Conservation (phyloP, 2,113 vertebrate genomes). For the Paradoxurus hermaphroditus region DNA sequence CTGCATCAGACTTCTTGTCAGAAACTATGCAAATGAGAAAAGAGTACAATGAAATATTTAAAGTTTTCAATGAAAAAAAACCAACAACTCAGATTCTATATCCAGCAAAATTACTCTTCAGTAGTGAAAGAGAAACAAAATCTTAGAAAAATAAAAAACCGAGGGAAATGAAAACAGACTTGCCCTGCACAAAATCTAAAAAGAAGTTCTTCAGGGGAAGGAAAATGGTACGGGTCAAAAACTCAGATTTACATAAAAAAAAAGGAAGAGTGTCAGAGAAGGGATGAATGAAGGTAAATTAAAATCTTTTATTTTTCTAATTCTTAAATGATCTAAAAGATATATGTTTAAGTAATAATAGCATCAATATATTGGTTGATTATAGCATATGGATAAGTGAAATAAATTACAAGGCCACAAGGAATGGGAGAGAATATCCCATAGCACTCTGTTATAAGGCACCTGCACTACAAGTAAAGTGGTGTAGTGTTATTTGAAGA, state of each 20-base stretch:
- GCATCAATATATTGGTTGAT: background rate
- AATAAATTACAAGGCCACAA: background rate
- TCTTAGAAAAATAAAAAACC: conserved; percentile 2
- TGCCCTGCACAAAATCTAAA: background rate
- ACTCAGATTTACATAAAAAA: background rate
- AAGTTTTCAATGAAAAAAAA: background rate
- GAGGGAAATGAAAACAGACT: background rate
- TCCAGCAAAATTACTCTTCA: background rate
- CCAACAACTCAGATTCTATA: background rate
- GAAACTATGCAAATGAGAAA: background rate
- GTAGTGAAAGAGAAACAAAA: background rate
- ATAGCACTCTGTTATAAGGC: background rate
- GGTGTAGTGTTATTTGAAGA: background rate
- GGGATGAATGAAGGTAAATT: background rate
- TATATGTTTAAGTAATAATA: background rate
- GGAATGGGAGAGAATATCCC: background rate
- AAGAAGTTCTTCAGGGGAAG: background rate
- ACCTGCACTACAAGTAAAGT: background rate
- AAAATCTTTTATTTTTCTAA: background rate
- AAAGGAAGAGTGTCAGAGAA: background rate
- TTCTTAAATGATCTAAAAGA: background rate
- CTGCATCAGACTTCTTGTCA: background rate
- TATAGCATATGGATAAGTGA: background rate
- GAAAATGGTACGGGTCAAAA: background rate
- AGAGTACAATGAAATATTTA: background rate